Evolutionary conservation across 1,140 invertebrate genomes (phyloP).

Genomic region (Cotesia glomerata): DNA sequence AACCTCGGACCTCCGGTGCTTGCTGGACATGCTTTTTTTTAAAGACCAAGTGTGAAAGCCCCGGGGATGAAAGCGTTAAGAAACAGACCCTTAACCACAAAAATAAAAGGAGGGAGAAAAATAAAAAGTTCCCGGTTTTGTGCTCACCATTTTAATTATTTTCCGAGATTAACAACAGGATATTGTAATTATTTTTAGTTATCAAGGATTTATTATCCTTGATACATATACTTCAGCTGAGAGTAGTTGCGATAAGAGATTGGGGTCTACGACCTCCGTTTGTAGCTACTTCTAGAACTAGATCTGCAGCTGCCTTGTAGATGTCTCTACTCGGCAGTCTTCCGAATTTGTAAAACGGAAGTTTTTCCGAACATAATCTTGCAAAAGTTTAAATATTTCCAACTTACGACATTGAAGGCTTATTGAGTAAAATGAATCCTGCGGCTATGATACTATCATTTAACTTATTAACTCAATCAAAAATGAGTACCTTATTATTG

Average conservation of each 20-base stretch:
- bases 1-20: neutral
- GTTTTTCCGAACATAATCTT: neutral
- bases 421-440: too few species aligned
- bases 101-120: too few species aligned
- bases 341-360: conserved; percentile 19
- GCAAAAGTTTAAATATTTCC: too few species aligned
- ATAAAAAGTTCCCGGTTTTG: too few species aligned
- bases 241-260: neutral
- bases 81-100: too few species aligned
- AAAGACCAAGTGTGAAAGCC: too few species aligned
- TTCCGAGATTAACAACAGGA: conserved; percentile 27
- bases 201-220: neutral
- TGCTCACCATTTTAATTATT: neutral
- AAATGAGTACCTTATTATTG: too few species aligned
- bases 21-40: too few species aligned
- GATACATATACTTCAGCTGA: neutral
- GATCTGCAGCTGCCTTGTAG: conserved; percentile 39
- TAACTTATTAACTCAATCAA: too few species aligned
- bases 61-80: too few species aligned
- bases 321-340: conserved; percentile 41
- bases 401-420: too few species aligned
- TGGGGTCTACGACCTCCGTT: conserved; percentile 30
- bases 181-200: neutral
- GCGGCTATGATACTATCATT: too few species aligned
- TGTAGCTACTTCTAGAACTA: conserved; percentile 18